Base-by-base conservation (phyloP, 2,888 invertebrate genomes). In the Syrista parreyssii region DNA sequence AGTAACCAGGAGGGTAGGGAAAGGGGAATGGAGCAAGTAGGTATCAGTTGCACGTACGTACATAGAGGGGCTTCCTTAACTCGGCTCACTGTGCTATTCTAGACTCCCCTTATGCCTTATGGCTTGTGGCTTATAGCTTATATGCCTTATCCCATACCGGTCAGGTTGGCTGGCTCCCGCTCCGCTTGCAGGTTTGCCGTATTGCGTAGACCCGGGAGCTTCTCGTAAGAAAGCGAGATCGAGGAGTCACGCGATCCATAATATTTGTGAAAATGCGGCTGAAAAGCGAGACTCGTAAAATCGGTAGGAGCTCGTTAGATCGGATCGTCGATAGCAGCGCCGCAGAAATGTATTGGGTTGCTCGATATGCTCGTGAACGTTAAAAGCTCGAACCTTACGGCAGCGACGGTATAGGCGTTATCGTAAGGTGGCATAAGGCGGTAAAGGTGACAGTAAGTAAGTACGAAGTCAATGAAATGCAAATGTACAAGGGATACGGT, bases 391-490 rank as follows among this genome's bases (percentile, higher is more conserved):
- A 23, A 55, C 23, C 23, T 55, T 55, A 55, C 23, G 23, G 55
- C 23, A 55, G 23, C 23, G 23, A 55, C 9, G 55, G 9, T 55
- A 55, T 23, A 55, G 55, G 15, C 55, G 55, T 55, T 55, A 55
- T 55, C 55, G 55, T 23, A 55, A 55, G 55, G 9, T 40, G 40
- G 6, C 15, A 40, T 40, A 40, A 40, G 40, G 40, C 23, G 55
- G 55, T 23, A 55, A 55, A 55, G 55, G 55, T 55, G 55, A 23
- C 55, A 55, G 15, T 55, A 55, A 55, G 23, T 55, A 55, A 31
- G 30, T 32, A 33, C 71, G 30, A 85, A 84, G 84, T 85, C 88
- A 88, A 89, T 88, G 88, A 88, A 89, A 89, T 87, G 88, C 86
- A 89, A 88, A 88, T 85, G 86, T 81, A 81, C 82, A 81, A 77